These are phyloP conservation scores for Cerastis rubricosa DNA, from an alignment of 2,888 invertebrate species.

Conservation along the genomic window DNA sequence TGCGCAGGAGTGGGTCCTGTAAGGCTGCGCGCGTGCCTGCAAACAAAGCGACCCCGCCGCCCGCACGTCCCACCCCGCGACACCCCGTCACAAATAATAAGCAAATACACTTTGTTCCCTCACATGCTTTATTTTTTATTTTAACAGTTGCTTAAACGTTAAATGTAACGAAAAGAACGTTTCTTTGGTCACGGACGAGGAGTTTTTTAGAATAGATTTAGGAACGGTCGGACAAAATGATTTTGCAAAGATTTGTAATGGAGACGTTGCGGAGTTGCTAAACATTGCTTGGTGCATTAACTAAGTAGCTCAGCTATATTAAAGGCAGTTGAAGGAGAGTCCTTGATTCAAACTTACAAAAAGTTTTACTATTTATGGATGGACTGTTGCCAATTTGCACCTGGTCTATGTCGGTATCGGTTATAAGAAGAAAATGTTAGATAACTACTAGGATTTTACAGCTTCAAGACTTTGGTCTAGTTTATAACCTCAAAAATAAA, in stretches of 20 bases:
- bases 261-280: slow-evolving; percentile 27
- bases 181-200: slow-evolving; percentile 61
- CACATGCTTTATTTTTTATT: slow-evolving; percentile 75
- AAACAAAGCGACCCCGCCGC: slow-evolving; percentile 78
- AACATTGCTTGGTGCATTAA: neutral
- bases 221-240: slow-evolving; percentile 9
- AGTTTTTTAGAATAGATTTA: slow-evolving; percentile 47
- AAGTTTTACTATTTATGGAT: neutral
- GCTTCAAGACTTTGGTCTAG: neutral
- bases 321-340: neutral
- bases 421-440: neutral
- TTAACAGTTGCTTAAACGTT: slow-evolving; percentile 75
- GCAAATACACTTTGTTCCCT: slow-evolving; percentile 82
- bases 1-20: slow-evolving; percentile 73
- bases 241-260: slow-evolving; percentile 49
- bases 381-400: neutral
- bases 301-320: neutral
- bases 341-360: neutral
- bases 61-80: slow-evolving; percentile 58
- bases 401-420: neutral
- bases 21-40: slow-evolving; percentile 81
- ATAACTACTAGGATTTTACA: neutral
- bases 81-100: slow-evolving; percentile 78
- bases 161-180: slow-evolving; percentile 74
- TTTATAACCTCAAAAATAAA: neutral